Evolutionary conservation across 2,888 invertebrate genomes (phyloP).

Genomic region (Scaptomyza flava): DNA sequence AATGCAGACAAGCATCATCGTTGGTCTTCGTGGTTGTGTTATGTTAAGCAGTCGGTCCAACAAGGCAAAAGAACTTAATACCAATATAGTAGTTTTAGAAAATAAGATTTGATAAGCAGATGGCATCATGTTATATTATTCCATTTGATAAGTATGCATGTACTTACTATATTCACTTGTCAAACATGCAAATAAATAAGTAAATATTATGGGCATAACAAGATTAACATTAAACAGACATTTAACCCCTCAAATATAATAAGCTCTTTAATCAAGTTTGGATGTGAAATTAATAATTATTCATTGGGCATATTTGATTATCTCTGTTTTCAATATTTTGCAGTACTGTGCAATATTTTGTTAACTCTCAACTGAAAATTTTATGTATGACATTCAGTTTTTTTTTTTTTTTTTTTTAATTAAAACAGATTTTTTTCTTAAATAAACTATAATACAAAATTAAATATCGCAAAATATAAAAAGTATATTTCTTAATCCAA

Average conservation of each 20-base stretch:
- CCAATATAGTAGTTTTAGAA: conserved; percentile 47
- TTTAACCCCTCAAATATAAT: no score
- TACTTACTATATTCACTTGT: conserved; percentile 32
- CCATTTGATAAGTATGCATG: conserved; percentile 32
- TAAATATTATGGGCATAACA: conserved; percentile 9
- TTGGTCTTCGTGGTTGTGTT: conserved; percentile 29
- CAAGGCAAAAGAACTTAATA: conserved; percentile 28
- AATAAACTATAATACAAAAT: no score
- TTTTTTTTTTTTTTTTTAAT: no score
- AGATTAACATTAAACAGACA: neutral
- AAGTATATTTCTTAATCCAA: neutral
- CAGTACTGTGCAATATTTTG: no score
- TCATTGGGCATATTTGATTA: neutral
- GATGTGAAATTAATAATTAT: neutral
- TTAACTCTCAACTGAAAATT: no score
- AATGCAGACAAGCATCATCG: conserved; percentile 47
- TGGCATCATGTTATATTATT: conserved; percentile 51
- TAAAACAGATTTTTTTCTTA: no score
- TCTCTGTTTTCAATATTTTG: no score
- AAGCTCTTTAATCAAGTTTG: neutral
- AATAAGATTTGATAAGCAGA: conserved; percentile 54
- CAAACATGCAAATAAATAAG: conserved; percentile 6
- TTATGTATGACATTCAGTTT: no score
- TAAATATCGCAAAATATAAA: neutral
- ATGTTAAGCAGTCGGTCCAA: conserved; percentile 9